phyloP scores from a whole-genome alignment of 2,888 invertebrate species.

The Drosophila longiperda region DNA sequence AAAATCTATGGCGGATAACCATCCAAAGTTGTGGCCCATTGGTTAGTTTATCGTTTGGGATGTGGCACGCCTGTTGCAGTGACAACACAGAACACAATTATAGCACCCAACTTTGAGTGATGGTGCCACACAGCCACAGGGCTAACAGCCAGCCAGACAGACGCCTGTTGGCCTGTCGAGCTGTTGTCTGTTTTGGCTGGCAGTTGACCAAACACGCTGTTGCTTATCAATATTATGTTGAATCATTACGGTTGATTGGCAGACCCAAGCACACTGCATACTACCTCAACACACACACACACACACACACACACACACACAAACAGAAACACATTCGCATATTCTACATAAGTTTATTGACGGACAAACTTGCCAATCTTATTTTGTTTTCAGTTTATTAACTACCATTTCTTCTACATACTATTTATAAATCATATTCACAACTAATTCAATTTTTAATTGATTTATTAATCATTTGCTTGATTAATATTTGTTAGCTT shows the following conservation, averaged over 20 bases:
- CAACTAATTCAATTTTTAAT: conserved; percentile 52
- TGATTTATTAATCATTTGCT: conserved; percentile 57
- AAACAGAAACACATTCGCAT: conserved; percentile 24
- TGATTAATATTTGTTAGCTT: conserved; percentile 26
- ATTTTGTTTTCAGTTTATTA: conserved; percentile 6
- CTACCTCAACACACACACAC: conserved; percentile 12
- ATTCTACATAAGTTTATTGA: conserved; percentile 62
- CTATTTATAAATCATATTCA: conserved; percentile 33
- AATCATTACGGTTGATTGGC: conserved; percentile 78
- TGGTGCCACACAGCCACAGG: conserved; percentile 2
- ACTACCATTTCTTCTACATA: conserved; percentile 4
- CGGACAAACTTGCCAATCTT: conserved; percentile 5
- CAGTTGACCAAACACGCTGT: conserved; percentile 34
- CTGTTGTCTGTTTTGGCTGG: conserved; percentile 35
- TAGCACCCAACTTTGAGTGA: conserved; percentile 36
- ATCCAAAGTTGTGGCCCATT: conserved; percentile 31
- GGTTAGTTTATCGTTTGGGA: background rate
- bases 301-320: background rate
- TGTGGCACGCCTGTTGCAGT: conserved; percentile 57
- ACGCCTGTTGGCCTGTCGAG: conserved; percentile 38
- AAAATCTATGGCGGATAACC: conserved; percentile 20
- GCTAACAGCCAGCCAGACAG: conserved; percentile 1
- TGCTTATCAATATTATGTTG: conserved; percentile 64
- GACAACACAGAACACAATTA: conserved; percentile 63
- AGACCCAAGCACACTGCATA: conserved; percentile 44